phyloP scores from a whole-genome alignment of 2,888 invertebrate species.

The Ectobius pallidus region DNA sequence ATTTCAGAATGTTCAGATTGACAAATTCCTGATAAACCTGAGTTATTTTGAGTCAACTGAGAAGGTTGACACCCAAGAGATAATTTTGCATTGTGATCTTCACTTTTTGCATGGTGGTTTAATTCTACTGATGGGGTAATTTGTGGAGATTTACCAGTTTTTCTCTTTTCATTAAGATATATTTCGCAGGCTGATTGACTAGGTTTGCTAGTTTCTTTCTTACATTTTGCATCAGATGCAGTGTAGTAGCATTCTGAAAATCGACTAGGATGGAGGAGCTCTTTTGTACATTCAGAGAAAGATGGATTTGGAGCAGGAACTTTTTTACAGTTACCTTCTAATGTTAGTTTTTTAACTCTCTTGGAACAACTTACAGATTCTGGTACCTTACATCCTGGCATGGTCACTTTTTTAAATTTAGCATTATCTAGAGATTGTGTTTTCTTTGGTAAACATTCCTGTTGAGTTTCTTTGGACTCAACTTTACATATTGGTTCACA shows the following conservation, averaged over 20 bases:
- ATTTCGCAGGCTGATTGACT: not conserved
- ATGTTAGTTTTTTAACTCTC: not conserved
- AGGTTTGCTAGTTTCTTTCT: not conserved
- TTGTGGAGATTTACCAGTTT: not conserved
- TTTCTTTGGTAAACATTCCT: too few relatives aligned
- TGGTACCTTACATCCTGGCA: not conserved
- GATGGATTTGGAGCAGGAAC: conserved; percentile 29
- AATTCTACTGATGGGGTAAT: not conserved
- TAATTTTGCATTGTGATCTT: not conserved
- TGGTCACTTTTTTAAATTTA: not conserved
- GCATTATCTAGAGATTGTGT: not conserved
- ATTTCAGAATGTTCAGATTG: not conserved
- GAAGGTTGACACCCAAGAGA: not conserved
- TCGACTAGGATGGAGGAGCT: not conserved
- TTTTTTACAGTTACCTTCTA: not conserved
- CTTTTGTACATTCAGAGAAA: conserved; percentile 30
- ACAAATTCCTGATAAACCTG: not conserved
- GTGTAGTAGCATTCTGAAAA: conserved; percentile 12
- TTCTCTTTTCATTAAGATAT: not conserved
- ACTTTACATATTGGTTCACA: not conserved
- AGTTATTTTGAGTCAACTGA: not conserved
- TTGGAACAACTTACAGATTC: not conserved
- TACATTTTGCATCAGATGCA: not conserved
- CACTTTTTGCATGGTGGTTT: not conserved
- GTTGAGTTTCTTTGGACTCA: too few relatives aligned